Evolutionary conservation across 2,113 vertebrate genomes (phyloP), one percentile per base, ranked within the genome.

Genomic region (Edolisoma coerulescens): DNA sequence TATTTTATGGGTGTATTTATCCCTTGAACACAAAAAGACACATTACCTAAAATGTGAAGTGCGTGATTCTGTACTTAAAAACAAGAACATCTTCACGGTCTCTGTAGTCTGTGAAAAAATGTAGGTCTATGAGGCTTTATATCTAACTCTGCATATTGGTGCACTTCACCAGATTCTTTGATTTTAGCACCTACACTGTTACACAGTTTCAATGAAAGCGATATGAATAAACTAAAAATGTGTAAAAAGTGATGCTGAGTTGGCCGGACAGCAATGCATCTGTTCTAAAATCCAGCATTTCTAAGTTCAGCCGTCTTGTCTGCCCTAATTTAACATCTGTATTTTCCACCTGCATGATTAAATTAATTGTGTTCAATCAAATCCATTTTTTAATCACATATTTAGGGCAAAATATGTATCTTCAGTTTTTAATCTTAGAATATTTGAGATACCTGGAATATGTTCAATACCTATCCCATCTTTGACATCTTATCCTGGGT

Each of bases 171-270:
- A 39, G 47, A 59, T 84, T 93, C 68, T 86, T 88, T 93, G 60
- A 77, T 95, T 96, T 95, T 97, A 93, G 59, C 71, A 89, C 85
- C 76, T 94, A 71, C 0, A 1, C 35, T 64, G n/a, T 78, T 93
- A 60, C 74, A 69, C 59, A 52, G 71, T 93, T 96, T 88, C 75
- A 60, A 57, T 90, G 84, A 60, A 93, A 91, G 50, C 0, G 0
- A 70, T 74, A 67, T 67, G 75, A 95, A 77, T 84, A 94, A 94
- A 77, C 90, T 83, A 54, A 88, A 89, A 94, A 75, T 33, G 41
- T 92, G 76, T 74, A 84, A 93, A 87, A 87, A 91, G 63, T 86
- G 92, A 94, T 84, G 75, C 56, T 95, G 93, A 95, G 59, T 84
- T 94, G 71, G 33, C 82, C 86, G 90, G 95, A 97, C 95, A 95